phyloP scores from a whole-genome alignment of 1,140 invertebrate genomes.

The Caenorhabditis tropicalis region DNA sequence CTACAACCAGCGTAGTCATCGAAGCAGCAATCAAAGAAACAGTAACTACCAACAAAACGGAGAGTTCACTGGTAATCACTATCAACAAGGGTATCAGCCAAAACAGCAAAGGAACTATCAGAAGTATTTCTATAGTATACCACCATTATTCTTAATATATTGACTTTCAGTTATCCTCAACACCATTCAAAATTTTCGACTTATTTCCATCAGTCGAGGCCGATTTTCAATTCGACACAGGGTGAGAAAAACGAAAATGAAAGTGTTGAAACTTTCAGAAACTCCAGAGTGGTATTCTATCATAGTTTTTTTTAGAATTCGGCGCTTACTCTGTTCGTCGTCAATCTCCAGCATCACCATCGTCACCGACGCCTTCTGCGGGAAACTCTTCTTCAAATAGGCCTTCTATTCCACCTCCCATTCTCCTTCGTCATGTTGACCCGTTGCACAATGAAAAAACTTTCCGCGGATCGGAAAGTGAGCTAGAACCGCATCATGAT shows the following conservation, averaged over 20 bases:
- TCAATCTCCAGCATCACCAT: not conserved
- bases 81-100: not conserved
- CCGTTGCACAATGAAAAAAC: not conserved
- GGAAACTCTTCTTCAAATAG: not conserved
- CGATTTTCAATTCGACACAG: conserved; percentile 14
- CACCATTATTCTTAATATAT: too few relatives aligned
- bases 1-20: not conserved
- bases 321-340: not conserved
- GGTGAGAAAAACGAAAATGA: not conserved
- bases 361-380: not conserved
- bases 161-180: conserved; percentile 13
- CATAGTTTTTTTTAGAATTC: not conserved
- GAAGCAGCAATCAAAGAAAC: not conserved
- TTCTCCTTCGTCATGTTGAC: not conserved
- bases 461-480: not conserved
- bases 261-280: not conserved
- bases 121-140: not conserved
- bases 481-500: not conserved
- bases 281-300: not conserved
- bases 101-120: conserved; percentile 12
- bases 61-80: not conserved
- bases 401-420: not conserved
- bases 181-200: not conserved
- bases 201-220: not conserved
- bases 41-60: not conserved